These are phyloP conservation scores for Notoglanidium macrostoma DNA, from an alignment of 2,797 vertebrate genomes.

Conservation along the genomic window DNA sequence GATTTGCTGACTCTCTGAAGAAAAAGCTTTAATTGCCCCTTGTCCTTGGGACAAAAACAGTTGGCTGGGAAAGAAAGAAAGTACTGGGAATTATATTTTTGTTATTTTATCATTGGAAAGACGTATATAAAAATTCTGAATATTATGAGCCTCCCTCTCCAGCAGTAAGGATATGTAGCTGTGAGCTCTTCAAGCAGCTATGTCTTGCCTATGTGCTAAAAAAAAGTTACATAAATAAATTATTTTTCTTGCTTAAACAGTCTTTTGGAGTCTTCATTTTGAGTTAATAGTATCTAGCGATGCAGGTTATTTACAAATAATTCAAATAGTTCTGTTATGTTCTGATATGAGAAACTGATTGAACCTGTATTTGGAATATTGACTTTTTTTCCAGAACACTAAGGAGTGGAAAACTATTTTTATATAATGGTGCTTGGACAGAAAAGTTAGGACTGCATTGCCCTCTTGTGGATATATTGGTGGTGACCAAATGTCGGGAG, in stretches of 20 bases:
- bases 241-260: slow-evolving; percentile 81
- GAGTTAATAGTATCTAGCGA: not conserved
- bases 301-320: not conserved
- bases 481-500: not conserved
- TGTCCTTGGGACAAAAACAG: slow-evolving; percentile 44
- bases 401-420: slow-evolving; percentile 30
- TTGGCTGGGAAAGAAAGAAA: slow-evolving; percentile 60
- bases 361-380: not conserved
- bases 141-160: slow-evolving; percentile 67
- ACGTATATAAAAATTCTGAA: slow-evolving; percentile 75
- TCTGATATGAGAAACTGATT: not conserved
- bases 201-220: slow-evolving; percentile 75
- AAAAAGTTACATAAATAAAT: slow-evolving; percentile 82
- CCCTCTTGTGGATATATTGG: slow-evolving; percentile 51
- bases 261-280: slow-evolving; percentile 23
- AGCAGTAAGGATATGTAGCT: slow-evolving; percentile 65
- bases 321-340: not conserved
- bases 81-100: slow-evolving; percentile 80
- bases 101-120: slow-evolving; percentile 73
- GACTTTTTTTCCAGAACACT: not conserved
- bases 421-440: slow-evolving; percentile 40
- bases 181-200: slow-evolving; percentile 70
- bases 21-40: slow-evolving; percentile 60
- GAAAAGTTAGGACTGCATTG: slow-evolving; percentile 35
- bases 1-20: slow-evolving; percentile 46